Percentiles rank a stretch among this genome's conserved stretches.
These are phyloP conservation scores for Pseudococcus viburni DNA, from an alignment of 2,888 invertebrate genomes.

Conservation along the genomic window DNA sequence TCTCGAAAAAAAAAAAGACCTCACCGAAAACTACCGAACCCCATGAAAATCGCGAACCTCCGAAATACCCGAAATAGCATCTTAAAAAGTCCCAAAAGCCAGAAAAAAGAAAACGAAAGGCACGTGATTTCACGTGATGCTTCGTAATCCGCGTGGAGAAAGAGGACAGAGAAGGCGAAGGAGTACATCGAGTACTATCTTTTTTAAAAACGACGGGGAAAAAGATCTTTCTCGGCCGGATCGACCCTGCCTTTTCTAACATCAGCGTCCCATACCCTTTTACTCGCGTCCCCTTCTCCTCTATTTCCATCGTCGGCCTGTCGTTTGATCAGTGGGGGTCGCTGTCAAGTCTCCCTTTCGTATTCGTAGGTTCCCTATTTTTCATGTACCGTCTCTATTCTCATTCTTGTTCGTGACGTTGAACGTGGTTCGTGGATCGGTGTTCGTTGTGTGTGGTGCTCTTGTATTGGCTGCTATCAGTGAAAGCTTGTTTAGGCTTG, in stretches of 20 bases:
- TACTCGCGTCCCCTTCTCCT: background rate
- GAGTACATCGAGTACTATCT: background rate
- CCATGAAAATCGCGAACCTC: too few species aligned
- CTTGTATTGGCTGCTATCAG: background rate
- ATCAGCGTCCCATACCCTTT: conserved; percentile 18
- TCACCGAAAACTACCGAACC: too few species aligned
- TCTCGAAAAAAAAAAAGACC: too few species aligned
- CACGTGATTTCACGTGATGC: background rate
- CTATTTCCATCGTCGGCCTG: background rate
- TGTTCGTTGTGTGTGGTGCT: background rate
- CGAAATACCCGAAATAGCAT: too few species aligned
- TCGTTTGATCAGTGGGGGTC: conserved; percentile 40
- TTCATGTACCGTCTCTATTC: background rate
- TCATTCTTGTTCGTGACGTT: conserved; percentile 5
- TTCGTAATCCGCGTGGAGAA: background rate
- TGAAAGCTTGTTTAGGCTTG: background rate
- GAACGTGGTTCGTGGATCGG: background rate
- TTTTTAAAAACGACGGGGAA: conserved; percentile 29
- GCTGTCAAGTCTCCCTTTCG: conserved; percentile 29
- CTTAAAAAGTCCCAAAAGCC: background rate
- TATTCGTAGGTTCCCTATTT: conserved; percentile 13
- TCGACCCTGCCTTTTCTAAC: background rate
- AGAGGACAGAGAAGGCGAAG: background rate
- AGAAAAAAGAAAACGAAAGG: background rate
- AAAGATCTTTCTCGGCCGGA: conserved; percentile 5